These are phyloP conservation scores for Drosophila stalkeri DNA, from an alignment of 2,888 invertebrate species.

Conservation along the genomic window DNA sequence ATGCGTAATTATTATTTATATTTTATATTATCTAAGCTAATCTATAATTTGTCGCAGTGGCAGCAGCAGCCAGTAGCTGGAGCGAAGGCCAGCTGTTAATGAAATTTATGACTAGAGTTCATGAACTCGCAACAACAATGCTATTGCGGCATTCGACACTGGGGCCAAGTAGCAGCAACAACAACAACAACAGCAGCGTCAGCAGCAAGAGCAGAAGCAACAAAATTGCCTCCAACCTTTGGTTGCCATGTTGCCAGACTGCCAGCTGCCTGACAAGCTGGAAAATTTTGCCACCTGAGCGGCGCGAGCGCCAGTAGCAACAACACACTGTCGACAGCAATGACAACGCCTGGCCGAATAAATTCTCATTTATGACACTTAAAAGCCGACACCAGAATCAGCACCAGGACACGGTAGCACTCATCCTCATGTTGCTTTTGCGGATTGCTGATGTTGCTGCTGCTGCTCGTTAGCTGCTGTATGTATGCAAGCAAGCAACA, in stretches of 20 bases:
- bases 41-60: slow-evolving; percentile 67
- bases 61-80: neutral
- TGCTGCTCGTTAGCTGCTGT: slow-evolving; percentile 49
- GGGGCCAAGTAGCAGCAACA: slow-evolving; percentile 32
- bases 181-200: neutral
- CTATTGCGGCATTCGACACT: slow-evolving; percentile 33
- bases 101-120: slow-evolving; percentile 77
- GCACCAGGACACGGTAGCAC: slow-evolving; percentile 29
- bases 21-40: slow-evolving; percentile 55
- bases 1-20: slow-evolving; percentile 74
- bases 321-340: slow-evolving; percentile 57
- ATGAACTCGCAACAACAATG: slow-evolving; percentile 50
- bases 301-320: slow-evolving; percentile 37
- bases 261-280: slow-evolving; percentile 58
- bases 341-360: slow-evolving; percentile 77
- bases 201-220: neutral
- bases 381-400: slow-evolving; percentile 63
- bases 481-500: slow-evolving; percentile 24
- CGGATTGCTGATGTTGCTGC: slow-evolving; percentile 26
- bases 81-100: slow-evolving; percentile 69
- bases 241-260: slow-evolving; percentile 53
- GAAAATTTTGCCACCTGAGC: slow-evolving; percentile 65
- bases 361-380: slow-evolving; percentile 81
- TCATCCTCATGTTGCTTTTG: slow-evolving; percentile 38
- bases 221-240: slow-evolving; percentile 40